Percentiles rank a stretch among this genome's conserved stretches.
Evolutionary conservation across 2,113 vertebrate genomes (phyloP).

Genomic region (Ciconia boyciana): DNA sequence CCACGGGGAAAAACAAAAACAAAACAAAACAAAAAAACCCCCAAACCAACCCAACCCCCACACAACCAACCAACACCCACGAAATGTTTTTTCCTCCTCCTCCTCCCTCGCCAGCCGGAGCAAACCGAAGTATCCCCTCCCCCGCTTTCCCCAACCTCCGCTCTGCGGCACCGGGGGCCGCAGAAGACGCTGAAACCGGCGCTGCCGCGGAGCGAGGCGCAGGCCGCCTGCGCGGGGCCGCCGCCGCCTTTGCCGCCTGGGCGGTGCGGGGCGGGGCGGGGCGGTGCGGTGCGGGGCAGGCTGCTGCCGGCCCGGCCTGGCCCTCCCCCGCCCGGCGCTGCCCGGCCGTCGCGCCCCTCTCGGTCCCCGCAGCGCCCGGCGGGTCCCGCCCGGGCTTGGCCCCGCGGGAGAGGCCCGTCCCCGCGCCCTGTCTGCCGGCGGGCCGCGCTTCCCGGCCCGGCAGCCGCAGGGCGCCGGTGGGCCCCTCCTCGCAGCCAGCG

Average conservation of each 20-base stretch:
- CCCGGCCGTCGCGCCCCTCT: background rate
- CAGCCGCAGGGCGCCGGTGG: background rate
- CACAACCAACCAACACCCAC: too few species aligned
- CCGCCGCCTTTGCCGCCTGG: background rate
- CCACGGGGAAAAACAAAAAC: too few species aligned
- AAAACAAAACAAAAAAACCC: background rate
- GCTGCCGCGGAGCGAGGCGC: background rate
- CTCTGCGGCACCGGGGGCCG: rapidly evolving
- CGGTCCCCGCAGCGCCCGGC: background rate
- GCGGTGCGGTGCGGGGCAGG: background rate
- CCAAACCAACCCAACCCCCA: background rate
- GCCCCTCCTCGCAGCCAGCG: constrained; percentile 29
- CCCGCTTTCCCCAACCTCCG: background rate
- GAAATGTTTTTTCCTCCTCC: background rate
- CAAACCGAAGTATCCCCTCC: rapidly evolving
- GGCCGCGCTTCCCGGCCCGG: background rate
- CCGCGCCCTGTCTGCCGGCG: background rate
- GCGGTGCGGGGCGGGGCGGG: background rate
- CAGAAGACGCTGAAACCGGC: background rate
- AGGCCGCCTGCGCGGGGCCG: too few species aligned
- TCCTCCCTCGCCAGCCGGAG: background rate
- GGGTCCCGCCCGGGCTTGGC: background rate
- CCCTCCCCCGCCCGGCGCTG: background rate
- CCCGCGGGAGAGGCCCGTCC: background rate
- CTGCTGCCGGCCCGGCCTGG: background rate